These are phyloP conservation scores for Steinernema khuongi DNA, from an alignment of 1,140 invertebrate species.

Conservation along the genomic window DNA sequence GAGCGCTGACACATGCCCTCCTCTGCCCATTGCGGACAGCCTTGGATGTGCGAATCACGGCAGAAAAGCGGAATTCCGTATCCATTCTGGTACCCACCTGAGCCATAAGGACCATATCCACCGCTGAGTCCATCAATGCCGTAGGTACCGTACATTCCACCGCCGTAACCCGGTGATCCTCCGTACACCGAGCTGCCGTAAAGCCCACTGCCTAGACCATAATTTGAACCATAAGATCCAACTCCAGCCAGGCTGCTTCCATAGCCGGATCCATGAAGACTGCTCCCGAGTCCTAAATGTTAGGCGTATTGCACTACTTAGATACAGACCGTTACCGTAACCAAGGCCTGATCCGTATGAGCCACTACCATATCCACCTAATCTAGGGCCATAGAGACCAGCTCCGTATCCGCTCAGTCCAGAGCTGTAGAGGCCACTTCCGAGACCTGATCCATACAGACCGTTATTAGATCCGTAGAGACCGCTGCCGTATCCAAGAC, in stretches of 20 bases:
- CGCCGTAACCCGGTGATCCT: too few species aligned
- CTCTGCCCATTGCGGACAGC: neutral
- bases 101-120: conserved; percentile 10
- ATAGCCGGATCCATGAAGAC: too few species aligned
- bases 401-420: neutral
- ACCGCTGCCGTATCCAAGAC: neutral
- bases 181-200: too few species aligned
- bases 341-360: neutral
- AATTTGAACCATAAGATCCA: too few species aligned
- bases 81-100: conserved; percentile 5
- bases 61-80: conserved; percentile 13
- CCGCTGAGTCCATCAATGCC: too few species aligned
- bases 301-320: too few species aligned
- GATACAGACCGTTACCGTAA: too few species aligned
- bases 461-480: too few species aligned
- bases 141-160: too few species aligned
- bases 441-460: neutral
- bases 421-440: neutral
- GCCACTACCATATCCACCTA: neutral
- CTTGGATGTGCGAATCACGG: conserved; percentile 12
- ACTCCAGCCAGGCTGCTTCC: neutral
- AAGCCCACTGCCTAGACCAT: too few species aligned
- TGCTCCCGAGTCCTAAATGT: too few species aligned
- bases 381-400: neutral
- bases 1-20: neutral